A percentile compares a stretch with the other conserved stretches of the same genome.
Evolutionary conservation across 2,888 invertebrate species (phyloP).

Genomic region (Perithous albicinctus): DNA sequence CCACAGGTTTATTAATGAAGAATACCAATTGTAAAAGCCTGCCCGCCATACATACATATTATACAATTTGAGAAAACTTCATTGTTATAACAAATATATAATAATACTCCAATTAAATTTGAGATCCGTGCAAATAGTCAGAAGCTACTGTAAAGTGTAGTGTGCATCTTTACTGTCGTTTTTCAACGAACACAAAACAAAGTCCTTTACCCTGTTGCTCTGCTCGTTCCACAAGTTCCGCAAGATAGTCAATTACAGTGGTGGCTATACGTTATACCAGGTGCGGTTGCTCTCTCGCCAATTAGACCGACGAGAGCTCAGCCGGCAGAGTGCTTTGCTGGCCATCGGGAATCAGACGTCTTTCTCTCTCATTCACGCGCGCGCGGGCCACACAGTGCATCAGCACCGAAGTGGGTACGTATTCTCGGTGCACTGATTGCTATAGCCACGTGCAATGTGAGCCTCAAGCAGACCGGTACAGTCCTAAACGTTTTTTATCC

Average conservation of each 20-base stretch:
- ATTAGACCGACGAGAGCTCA: slow-evolving; percentile 62
- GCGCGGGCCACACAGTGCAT: slow-evolving; percentile 33
- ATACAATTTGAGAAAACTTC: not conserved
- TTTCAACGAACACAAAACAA: slow-evolving; percentile 36
- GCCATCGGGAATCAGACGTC: slow-evolving; percentile 57
- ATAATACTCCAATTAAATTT: slow-evolving; percentile 8
- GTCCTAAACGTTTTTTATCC: slow-evolving; percentile 54
- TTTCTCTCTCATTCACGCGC: slow-evolving; percentile 50
- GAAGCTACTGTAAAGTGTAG: slow-evolving; percentile 29
- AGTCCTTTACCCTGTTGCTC: slow-evolving; percentile 14
- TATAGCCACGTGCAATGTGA: slow-evolving; percentile 32
- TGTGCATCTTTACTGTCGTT: slow-evolving; percentile 4
- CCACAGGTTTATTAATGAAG: not conserved
- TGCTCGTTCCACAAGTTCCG: slow-evolving; percentile 53
- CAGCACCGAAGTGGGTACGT: slow-evolving; percentile 24
- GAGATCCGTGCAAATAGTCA: slow-evolving; percentile 13
- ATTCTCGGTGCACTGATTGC: slow-evolving; percentile 60
- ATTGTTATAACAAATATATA: not conserved
- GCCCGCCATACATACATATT: not conserved
- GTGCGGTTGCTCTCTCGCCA: slow-evolving; percentile 65
- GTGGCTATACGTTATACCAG: slow-evolving; percentile 63
- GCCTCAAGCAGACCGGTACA: slow-evolving; percentile 46
- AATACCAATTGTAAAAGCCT: not conserved
- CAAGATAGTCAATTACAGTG: slow-evolving; percentile 66
- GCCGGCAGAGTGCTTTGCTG: slow-evolving; percentile 48